Base-by-base conservation (phyloP, 2,888 invertebrate genomes). In the Gymnosoma rotundatum region DNA sequence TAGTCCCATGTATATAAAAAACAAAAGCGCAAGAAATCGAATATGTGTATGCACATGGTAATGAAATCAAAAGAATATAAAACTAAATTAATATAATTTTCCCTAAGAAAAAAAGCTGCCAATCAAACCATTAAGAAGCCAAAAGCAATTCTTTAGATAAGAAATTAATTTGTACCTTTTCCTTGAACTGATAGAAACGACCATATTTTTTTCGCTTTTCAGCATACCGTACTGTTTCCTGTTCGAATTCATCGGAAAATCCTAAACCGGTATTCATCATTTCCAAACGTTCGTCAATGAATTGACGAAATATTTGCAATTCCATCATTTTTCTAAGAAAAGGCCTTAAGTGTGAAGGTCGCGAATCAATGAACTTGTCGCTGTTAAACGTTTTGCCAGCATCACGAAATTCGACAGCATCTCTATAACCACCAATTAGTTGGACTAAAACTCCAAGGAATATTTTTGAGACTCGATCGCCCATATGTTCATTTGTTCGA, bases 171-270 rank as follows among this genome's bases (percentile, higher is more conserved):
- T 89, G 90, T 92, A 97, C 97, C 95, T 96, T 97, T 90, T 96
- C 97, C 92, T 97, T 97, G 14, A 98, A 95, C 88, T 98, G 97
- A 92, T 96, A 96, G 76, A 92, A 91, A 66, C 91, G 90, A 21
- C 91, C 90, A 38, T 90, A 90, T 91, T 91, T 94, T 92, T 75
- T 94, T 92, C 89, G 93, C 92, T 87, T 94, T 91, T 91, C 93
- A 89, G 88, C 93, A 90, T 91, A 93, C 89, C 90, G 94, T 91
- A 73, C 96, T 79, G 95, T 96, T 92, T 99, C 98, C 90, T 96
- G 94, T 92, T 99, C 99, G 92, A 99, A 99, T 90, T 98, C 97
- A 91, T 99, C 99, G 48, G 96, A 96, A 91, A 98, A 97, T 0
- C 98, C 97, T 80, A 96, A 94, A 0, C 99, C 98, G n/a, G 96